A percentile compares a stretch with the other conserved stretches of the same genome.
Conservation (phyloP, 2,888 invertebrate species). For the Altica lythri region DNA sequence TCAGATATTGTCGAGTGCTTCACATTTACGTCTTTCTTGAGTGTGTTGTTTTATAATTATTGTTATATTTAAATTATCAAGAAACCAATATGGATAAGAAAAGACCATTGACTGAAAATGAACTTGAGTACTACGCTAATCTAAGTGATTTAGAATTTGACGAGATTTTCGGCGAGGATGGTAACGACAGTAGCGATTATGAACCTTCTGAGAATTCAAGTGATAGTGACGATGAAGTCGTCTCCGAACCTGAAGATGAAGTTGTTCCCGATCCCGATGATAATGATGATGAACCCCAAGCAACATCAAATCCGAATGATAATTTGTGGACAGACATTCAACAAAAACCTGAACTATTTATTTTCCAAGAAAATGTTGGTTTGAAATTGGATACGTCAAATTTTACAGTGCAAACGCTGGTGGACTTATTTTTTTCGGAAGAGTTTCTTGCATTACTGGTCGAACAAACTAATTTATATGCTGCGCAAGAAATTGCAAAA, state of each 20-base stretch:
- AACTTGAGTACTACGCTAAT: slow-evolving; percentile 8
- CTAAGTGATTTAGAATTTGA: too few species aligned
- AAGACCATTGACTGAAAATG: too few species aligned
- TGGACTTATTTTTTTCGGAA: slow-evolving; percentile 6
- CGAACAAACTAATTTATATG: slow-evolving; percentile 16
- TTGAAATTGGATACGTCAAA: slow-evolving; percentile 10
- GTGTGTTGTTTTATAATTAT: slow-evolving; percentile 8
- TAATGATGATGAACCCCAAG: slow-evolving; percentile 3
- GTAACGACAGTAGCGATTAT: too few species aligned
- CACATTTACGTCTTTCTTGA: slow-evolving; percentile 8
- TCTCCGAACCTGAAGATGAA: slow-evolving; percentile 9
- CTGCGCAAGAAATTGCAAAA: slow-evolving; percentile 16
- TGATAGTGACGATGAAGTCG: slow-evolving; percentile 11
- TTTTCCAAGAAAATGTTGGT: slow-evolving; percentile 11
- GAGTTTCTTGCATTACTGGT: slow-evolving; percentile 11
- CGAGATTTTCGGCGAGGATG: slow-evolving; percentile 11
- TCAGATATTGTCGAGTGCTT: background rate
- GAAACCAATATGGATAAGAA: slow-evolving; percentile 1
- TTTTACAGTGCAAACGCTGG: slow-evolving; percentile 12
- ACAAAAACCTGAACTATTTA: slow-evolving; percentile 11
- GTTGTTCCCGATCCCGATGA: background rate
- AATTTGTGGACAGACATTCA: too few species aligned
- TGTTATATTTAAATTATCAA: slow-evolving; percentile 5
- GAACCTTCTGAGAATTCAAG: slow-evolving; percentile 11
- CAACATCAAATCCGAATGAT: slow-evolving; percentile 14